Percentiles rank a stretch among this genome's conserved stretches.
These are phyloP conservation scores for Drosophila rhopaloa DNA, from an alignment of 1,140 invertebrate species.

Conservation along the genomic window DNA sequence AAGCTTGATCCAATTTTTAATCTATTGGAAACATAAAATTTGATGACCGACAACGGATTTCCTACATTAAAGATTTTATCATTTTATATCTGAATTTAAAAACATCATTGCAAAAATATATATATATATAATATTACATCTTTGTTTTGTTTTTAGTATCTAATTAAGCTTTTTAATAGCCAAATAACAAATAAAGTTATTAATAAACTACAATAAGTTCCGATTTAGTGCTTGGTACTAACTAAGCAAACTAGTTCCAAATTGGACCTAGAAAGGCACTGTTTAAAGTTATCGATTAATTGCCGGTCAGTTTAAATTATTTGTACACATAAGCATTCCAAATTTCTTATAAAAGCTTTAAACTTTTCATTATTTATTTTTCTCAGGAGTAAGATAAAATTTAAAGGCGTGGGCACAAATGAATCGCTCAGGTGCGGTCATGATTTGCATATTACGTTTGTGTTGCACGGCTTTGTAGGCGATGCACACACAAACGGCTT, in stretches of 20 bases:
- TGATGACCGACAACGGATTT: too few species aligned
- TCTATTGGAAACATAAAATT: too few species aligned
- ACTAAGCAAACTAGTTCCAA: background rate
- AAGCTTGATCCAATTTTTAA: too few species aligned
- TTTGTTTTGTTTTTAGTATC: too few species aligned
- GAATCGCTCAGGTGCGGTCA: background rate
- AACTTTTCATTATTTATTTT: background rate
- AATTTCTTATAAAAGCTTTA: background rate
- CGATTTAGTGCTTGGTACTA: background rate
- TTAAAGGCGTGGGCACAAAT: background rate
- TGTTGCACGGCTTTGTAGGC: constrained; percentile 4
- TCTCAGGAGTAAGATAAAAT: background rate
- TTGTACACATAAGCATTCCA: background rate
- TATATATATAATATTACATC: too few species aligned
- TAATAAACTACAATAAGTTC: too few species aligned
- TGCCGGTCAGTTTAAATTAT: constrained; percentile 2
- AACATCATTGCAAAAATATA: too few species aligned
- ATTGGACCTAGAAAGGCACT: background rate
- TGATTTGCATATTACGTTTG: constrained; percentile 16
- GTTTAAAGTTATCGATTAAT: constrained; percentile 1
- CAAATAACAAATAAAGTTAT: too few species aligned
- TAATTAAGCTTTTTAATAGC: too few species aligned
- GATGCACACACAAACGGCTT: constrained; percentile 8
- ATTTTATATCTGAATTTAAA: too few species aligned
- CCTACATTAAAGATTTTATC: too few species aligned